These are phyloP conservation scores for Melieria crassipennis DNA, from an alignment of 2,888 invertebrate species.

Conservation along the genomic window DNA sequence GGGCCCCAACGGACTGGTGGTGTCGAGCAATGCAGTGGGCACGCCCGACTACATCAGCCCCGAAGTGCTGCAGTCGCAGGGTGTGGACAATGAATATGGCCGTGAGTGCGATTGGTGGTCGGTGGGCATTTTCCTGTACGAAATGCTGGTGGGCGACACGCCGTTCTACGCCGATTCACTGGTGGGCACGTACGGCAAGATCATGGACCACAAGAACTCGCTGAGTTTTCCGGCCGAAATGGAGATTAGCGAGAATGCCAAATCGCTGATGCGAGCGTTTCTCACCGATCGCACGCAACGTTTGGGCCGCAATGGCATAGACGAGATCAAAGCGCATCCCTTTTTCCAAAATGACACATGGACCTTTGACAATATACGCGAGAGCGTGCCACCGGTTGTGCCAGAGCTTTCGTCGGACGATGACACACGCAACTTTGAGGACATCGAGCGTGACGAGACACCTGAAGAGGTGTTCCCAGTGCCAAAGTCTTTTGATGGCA, in stretches of 20 bases:
- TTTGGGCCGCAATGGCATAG: conserved; percentile 90
- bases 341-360: conserved; percentile 98
- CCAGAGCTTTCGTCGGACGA: conserved; percentile 96
- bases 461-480: conserved; percentile 94
- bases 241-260: conserved; percentile 88
- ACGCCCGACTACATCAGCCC: conserved; percentile 99
- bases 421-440: conserved; percentile 98
- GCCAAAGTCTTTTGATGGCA: conserved; percentile 97
- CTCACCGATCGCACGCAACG: conserved; percentile 90
- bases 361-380: conserved; percentile 95
- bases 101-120: conserved; percentile 99
- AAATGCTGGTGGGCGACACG: conserved; percentile 98
- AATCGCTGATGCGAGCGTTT: conserved; percentile 91
- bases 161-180: conserved; percentile 99
- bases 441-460: conserved; percentile 93
- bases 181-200: conserved; percentile 97
- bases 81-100: conserved; percentile 94
- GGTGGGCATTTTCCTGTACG: conserved; percentile 97
- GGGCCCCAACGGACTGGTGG: conserved; percentile 93
- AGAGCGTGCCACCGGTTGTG: conserved; percentile 95
- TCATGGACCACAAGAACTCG: conserved; percentile 98
- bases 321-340: conserved; percentile 92
- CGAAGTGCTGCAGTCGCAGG: conserved; percentile 97
- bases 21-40: conserved; percentile 97
- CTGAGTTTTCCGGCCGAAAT: conserved; percentile 95